Conservation (phyloP, 1,140 invertebrate species). For the Atta cephalotes region DNA sequence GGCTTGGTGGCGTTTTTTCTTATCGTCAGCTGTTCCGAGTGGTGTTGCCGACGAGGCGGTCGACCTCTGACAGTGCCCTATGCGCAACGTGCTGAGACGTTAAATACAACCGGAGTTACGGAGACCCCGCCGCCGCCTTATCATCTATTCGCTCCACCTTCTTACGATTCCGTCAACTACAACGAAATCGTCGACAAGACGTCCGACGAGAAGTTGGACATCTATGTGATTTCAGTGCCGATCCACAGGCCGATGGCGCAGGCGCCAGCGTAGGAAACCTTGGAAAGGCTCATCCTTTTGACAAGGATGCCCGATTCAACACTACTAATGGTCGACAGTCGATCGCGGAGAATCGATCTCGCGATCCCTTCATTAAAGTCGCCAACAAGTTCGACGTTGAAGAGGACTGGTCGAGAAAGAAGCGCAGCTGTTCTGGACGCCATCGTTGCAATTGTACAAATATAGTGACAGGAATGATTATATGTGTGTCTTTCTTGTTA, state of each 20-base stretch:
- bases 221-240: constrained; percentile 86
- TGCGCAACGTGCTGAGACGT: constrained; percentile 76
- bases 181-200: constrained; percentile 80
- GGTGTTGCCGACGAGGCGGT: constrained; percentile 85
- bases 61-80: constrained; percentile 76
- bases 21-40: constrained; percentile 88
- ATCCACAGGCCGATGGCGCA: constrained; percentile 74
- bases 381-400: constrained; percentile 3
- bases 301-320: constrained; percentile 36
- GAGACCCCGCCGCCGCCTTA: constrained; percentile 88
- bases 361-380: background rate
- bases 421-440: background rate
- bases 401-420: background rate
- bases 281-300: constrained; percentile 47
- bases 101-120: constrained; percentile 69
- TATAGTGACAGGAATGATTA: constrained; percentile 21
- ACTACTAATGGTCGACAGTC: background rate
- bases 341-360: background rate
- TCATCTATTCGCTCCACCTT: constrained; percentile 88
- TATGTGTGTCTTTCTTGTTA: background rate
- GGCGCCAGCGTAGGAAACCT: constrained; percentile 73
- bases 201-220: constrained; percentile 85
- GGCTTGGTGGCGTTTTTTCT: constrained; percentile 88
- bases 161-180: constrained; percentile 87
- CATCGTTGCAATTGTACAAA: background rate